Conservation (phyloP, 2,888 invertebrate genomes). For the Neria commutata region DNA sequence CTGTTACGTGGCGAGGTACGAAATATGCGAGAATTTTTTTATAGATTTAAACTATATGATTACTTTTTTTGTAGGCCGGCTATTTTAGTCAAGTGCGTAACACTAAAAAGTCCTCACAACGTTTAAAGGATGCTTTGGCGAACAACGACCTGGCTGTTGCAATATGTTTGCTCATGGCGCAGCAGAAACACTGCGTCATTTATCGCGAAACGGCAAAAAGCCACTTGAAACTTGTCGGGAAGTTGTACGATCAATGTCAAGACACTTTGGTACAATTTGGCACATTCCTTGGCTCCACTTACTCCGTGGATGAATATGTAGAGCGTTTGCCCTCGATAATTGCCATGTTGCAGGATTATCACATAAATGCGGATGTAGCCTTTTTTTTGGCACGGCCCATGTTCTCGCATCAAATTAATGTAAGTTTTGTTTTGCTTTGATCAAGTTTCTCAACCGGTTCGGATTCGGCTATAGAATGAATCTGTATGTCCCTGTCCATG, state of each 20-base stretch:
- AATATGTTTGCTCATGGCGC: conserved; percentile 92
- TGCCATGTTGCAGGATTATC: conserved; percentile 87
- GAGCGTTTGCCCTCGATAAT: conserved; percentile 86
- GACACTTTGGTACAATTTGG: conserved; percentile 98
- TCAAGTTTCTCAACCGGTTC: too few species aligned
- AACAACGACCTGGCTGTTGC: conserved; percentile 93
- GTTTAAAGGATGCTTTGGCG: conserved; percentile 93
- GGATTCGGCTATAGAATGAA: not conserved
- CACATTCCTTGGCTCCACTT: conserved; percentile 90
- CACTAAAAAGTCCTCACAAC: conserved; percentile 91
- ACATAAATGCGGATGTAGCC: conserved; percentile 95
- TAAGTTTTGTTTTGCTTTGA: conserved; percentile 61
- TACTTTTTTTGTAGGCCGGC: conserved; percentile 73
- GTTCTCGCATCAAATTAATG: conserved; percentile 81
- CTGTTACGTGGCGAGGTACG: conserved; percentile 88
- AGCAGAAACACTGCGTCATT: conserved; percentile 95
- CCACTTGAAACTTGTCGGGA: conserved; percentile 87
- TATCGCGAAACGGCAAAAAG: conserved; percentile 81
- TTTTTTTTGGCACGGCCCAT: conserved; percentile 95
- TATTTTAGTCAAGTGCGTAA: conserved; percentile 97
- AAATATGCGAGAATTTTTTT: not conserved
- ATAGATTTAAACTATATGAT: conserved; percentile 3
- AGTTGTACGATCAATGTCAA: conserved; percentile 90
- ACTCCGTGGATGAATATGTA: conserved; percentile 93
- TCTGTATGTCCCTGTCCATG: too few species aligned